Base-by-base conservation (phyloP, 1,140 invertebrate genomes). In the Pseudomyrmex pallidus region DNA sequence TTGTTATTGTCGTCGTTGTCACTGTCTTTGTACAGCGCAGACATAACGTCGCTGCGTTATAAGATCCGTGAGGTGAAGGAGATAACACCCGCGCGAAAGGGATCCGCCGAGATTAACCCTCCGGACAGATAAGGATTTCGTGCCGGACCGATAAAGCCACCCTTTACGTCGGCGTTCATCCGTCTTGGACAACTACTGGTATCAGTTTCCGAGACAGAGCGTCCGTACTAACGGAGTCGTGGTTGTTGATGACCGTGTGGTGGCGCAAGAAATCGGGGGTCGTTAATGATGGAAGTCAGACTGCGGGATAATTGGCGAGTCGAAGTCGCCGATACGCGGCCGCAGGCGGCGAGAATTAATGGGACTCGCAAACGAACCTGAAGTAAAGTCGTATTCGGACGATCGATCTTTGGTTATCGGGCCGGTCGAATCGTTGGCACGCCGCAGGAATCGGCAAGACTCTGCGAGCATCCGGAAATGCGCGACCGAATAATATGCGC, bases 81-180 rank as follows among this genome's bases (percentile, higher is more conserved):
- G 90, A 91, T 91, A 91, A 90, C 85, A 86, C 82, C 85, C 44
- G 88, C 67, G 91, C 85, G 87, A 89, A 85, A 86, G 78, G 85
- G 90, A 91, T 91, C 90, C 86, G 46, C 56, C 63, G 85, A 91
- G 91, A 92, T 92, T 91, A 90, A 91, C 89, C 89, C 89, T 82
- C 64, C 85, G 87, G 87, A 90, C 85, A 88, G 91, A 91, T 91
- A 92, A 87, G 84, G 87, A 88, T 86, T 88, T 86, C 85, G 66
- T 82, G 76, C 62, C 63, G 63, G 77, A 7, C 59, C 82, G 87
- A 89, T 89, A 89, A 89, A 88, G 72, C 76, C n/a, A 83, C 68
- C 78, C 70, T 76, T 77, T 59, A 61, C 61, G 44, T 52, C 74
- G 74, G 63, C 74, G 85, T 85, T 74, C 74, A 74, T 87, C 82